Evolutionary conservation across 2,888 invertebrate genomes (phyloP).

Genomic region (Dicycla oo): DNA sequence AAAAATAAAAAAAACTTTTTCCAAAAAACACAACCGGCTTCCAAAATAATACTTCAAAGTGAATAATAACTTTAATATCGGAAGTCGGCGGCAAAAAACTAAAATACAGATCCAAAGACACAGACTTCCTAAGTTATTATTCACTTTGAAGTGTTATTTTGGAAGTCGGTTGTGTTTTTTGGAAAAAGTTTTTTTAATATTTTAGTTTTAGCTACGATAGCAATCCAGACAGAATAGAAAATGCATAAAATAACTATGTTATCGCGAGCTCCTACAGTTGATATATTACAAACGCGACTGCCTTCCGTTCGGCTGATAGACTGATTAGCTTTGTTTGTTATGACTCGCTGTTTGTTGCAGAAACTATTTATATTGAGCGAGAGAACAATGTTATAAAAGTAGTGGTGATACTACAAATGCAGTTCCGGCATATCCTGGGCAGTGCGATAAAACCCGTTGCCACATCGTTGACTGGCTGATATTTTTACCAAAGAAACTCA

Average conservation of each 20-base stretch:
- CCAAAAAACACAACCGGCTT: no score
- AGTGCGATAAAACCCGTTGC: neutral
- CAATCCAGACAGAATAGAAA: constrained; percentile 28
- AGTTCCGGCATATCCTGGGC: neutral
- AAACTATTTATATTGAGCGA: constrained; percentile 21
- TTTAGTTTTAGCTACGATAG: neutral
- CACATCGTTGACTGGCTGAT: neutral
- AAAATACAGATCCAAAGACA: no score
- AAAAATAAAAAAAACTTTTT: no score
- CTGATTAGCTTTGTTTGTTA: constrained; percentile 42
- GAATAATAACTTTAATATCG: no score
- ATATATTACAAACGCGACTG: constrained; percentile 20
- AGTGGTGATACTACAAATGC: neutral
- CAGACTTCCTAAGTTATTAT: no score
- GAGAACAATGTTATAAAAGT: neutral
- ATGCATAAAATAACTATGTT: constrained; percentile 51
- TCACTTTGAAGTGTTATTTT: no score
- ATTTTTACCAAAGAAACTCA: neutral
- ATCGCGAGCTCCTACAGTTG: constrained; percentile 29
- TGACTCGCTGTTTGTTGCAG: constrained; percentile 13
- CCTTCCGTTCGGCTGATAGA: constrained; percentile 47
- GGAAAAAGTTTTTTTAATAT: no score
- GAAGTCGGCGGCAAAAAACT: no score
- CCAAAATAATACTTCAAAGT: no score
- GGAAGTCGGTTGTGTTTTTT: no score